Conservation (phyloP, 2,888 invertebrate species). For the Cephus nigrinus region DNA sequence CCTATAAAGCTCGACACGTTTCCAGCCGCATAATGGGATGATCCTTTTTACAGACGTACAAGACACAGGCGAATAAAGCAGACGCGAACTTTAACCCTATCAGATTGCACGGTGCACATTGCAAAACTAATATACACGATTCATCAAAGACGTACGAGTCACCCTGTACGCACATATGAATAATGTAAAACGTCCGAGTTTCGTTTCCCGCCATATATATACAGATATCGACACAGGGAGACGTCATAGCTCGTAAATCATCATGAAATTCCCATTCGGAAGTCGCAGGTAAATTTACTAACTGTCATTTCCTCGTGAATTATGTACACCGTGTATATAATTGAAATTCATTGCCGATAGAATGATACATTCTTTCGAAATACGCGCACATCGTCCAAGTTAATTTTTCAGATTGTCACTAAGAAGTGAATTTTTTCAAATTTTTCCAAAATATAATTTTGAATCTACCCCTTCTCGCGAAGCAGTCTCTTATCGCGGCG, state of each 20-base stretch:
- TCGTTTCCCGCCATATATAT: constrained; percentile 1
- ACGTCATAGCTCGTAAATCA: constrained; percentile 33
- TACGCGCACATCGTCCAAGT: background rate
- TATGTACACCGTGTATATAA: background rate
- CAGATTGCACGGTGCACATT: background rate
- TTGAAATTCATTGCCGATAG: background rate
- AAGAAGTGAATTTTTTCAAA: background rate
- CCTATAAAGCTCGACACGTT: constrained; percentile 9
- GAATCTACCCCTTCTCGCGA: background rate
- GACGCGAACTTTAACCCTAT: background rate
- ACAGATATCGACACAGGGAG: constrained; percentile 26
- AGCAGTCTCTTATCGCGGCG: background rate
- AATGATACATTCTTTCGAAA: background rate
- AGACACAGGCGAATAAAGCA: background rate
- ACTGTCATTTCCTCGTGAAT: background rate
- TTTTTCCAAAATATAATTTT: background rate
- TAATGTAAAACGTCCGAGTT: constrained; percentile 40
- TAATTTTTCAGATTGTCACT: background rate
- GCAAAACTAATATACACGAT: background rate
- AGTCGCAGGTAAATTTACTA: background rate
- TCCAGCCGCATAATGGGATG: constrained; percentile 43
- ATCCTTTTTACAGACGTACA: constrained; percentile 34
- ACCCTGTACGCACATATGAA: constrained; percentile 35
- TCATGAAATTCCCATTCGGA: constrained; percentile 10
- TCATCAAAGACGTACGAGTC: background rate